A percentile compares a stretch with the other conserved stretches of the same genome.
Evolutionary conservation across 2,888 invertebrate species (phyloP).

Genomic region (Tipula lateralis): DNA sequence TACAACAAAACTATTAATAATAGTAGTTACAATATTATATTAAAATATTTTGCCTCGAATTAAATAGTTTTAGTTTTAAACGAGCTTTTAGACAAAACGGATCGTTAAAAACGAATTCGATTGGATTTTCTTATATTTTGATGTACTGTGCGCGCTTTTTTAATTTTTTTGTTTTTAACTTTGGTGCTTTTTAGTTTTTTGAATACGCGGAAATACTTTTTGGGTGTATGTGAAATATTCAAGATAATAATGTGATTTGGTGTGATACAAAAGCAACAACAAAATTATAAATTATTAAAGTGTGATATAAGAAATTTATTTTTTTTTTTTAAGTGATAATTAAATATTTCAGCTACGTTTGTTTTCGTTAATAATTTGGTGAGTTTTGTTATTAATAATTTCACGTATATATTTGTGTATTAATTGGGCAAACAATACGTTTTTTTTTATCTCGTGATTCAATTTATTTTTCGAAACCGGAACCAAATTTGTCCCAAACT

Average conservation of each 20-base stretch:
- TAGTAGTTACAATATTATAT: constrained; percentile 25
- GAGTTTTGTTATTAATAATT: background rate
- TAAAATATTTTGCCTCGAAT: constrained; percentile 28
- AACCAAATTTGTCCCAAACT: background rate
- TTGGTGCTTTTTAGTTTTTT: background rate
- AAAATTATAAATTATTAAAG: background rate
- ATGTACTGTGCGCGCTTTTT: background rate
- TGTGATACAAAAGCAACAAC: background rate
- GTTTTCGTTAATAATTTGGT: background rate
- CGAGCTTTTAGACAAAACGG: constrained; percentile 13
- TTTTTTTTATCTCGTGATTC: background rate
- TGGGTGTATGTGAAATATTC: background rate
- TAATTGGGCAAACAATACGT: background rate
- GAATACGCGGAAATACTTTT: background rate
- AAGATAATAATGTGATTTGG: background rate
- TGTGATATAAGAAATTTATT: background rate
- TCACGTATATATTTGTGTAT: background rate
- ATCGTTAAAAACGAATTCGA: background rate
- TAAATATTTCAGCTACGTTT: background rate
- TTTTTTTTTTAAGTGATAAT: background rate
- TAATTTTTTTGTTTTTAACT: background rate
- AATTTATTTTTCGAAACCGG: background rate
- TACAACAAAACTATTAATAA: constrained; percentile 1
- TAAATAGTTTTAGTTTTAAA: constrained; percentile 29
- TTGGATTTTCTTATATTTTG: background rate